Base-by-base conservation (phyloP, 2,797 vertebrate species). In the Toxotes lorentzi region DNA sequence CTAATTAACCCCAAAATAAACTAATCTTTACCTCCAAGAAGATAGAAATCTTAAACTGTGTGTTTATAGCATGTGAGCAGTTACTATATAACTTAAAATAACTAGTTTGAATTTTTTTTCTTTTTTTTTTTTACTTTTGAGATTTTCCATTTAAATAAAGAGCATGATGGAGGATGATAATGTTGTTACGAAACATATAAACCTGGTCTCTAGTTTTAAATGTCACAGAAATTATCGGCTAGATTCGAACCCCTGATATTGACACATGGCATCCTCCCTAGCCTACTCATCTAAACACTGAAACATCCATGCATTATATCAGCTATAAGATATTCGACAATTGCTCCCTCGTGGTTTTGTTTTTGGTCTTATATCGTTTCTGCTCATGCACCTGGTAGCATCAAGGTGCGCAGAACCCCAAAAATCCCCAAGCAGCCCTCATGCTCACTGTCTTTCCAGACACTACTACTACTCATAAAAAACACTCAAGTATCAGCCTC, bases 391-490 rank as follows among this genome's bases (percentile, higher is more conserved):
- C 74, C 86, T 93, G 88, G 78, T 86, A 78, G 80, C 72, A 74
- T 79, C 78, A 88, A 89, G 81, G 82, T 87, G 82, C 57, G 70
- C 30, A 19, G 63, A 60, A 67, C 65, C 17, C 17, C 45, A 27
- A 24, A 53, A 72, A 61, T 80, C 80, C 70, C 86, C 24, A 10
- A 83, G 64, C 72, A 81, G 35, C 53, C 58, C 9, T 85, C 67
- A 73, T 9, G 32, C 71, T 82, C 51, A 34, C 64, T 59, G 73
- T 75, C 73, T 80, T 81, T 83, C 71, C 80, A 77, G 79, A 76
- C 88, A 88, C 86, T 92, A n/a, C n/a, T 92, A 76, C 88, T 87
- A 5, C 75, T 85, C 63, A 67, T 84, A 75, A 86, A 86, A 82
- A 84, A 78, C 40, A 68, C 27, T 24, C 47, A 72, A 80, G 53